phyloP scores from a whole-genome alignment of 2,113 vertebrate genomes.

The Antechinus stuartii region DNA sequence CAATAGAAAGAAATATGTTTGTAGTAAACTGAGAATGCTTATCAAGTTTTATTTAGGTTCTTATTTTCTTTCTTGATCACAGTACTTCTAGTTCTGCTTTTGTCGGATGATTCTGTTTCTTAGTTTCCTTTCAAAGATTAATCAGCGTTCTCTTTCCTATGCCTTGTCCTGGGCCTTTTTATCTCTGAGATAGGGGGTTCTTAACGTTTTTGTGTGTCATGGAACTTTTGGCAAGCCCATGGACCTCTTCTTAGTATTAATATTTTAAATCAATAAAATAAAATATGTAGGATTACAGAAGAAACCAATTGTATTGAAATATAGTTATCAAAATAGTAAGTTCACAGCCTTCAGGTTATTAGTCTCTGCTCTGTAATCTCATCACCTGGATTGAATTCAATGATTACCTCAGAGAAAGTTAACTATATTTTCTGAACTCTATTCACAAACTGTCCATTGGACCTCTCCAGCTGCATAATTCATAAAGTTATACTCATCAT shows the following conservation, averaged over 20 bases:
- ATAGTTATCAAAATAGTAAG: neutral
- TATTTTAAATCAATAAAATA: neutral
- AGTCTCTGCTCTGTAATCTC: neutral
- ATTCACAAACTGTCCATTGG: neutral
- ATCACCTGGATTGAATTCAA: neutral
- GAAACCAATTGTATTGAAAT: neutral
- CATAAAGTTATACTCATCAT: neutral
- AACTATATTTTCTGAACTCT: neutral
- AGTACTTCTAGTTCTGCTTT: neutral
- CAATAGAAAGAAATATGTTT: neutral
- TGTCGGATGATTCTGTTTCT: neutral
- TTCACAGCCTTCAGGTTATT: neutral
- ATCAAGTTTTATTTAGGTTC: neutral
- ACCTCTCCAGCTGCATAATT: neutral
- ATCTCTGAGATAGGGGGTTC: neutral
- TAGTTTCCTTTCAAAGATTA: neutral
- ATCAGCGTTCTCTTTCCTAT: neutral
- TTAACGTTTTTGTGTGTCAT: neutral
- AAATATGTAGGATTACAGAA: neutral
- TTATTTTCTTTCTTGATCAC: neutral
- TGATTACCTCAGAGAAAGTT: neutral
- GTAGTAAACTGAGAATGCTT: neutral
- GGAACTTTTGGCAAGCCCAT: neutral
- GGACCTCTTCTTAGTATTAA: neutral
- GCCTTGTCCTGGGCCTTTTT: neutral